Conservation (phyloP, 2,797 vertebrate genomes). For the Threskiornis aethiopicus region DNA sequence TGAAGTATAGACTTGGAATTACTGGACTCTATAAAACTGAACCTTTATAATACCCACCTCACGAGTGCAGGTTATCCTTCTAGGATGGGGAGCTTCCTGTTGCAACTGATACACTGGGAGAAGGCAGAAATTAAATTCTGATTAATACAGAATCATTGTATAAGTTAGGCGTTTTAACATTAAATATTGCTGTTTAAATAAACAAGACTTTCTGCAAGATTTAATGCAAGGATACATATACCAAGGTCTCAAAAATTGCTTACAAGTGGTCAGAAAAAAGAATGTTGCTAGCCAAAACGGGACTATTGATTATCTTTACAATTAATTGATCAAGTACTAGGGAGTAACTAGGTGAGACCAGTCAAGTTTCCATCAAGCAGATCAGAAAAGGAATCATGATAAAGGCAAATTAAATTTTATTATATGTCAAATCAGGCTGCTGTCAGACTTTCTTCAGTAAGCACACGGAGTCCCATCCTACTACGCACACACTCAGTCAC, state of each 20-base stretch:
- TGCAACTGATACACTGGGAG: slow-evolving; percentile 80
- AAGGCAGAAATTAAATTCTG: slow-evolving; percentile 55
- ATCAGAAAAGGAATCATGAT: neutral
- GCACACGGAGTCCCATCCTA: neutral
- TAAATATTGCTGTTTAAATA: neutral
- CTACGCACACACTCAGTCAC: neutral
- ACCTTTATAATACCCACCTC: slow-evolving; percentile 78
- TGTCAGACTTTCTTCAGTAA: neutral
- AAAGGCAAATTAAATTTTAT: neutral
- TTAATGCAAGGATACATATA: neutral
- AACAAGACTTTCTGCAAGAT: neutral
- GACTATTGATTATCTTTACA: neutral
- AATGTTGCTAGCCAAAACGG: neutral
- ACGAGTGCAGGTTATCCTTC: slow-evolving; percentile 88
- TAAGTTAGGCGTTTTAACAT: neutral
- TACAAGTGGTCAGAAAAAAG: neutral
- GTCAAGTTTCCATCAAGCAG: neutral
- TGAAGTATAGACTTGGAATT: neutral
- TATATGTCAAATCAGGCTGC: neutral
- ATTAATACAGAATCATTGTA: neutral
- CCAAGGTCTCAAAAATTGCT: neutral
- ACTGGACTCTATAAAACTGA: neutral
- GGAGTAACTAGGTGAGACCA: neutral
- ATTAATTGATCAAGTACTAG: neutral
- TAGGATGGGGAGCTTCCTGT: slow-evolving; percentile 88